These are phyloP conservation scores for Epirrhoe tristata DNA, from an alignment of 2,888 invertebrate species.

Conservation along the genomic window DNA sequence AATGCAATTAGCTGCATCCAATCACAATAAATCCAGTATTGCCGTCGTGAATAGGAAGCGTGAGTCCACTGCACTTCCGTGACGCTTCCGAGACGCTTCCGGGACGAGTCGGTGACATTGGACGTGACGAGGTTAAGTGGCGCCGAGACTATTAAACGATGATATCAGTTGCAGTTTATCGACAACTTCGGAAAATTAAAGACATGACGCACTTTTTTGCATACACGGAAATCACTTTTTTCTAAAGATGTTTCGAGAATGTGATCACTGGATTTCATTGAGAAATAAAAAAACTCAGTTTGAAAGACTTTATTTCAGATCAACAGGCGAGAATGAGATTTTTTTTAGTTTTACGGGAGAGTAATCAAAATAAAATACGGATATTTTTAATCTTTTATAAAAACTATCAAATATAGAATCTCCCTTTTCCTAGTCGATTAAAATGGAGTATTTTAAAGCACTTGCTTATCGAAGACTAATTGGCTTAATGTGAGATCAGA, in stretches of 20 bases:
- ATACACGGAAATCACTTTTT: not conserved
- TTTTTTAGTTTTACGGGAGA: no score
- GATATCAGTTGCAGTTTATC: constrained; percentile 10
- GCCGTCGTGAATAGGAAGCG: constrained; percentile 32
- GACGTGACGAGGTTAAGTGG: constrained; percentile 23
- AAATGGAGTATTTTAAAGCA: no score
- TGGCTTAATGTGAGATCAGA: not conserved
- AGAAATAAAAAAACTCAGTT: no score
- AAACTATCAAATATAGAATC: no score
- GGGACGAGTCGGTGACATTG: constrained; percentile 27
- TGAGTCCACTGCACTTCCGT: constrained; percentile 36
- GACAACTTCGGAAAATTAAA: constrained; percentile 4
- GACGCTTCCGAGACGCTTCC: not conserved
- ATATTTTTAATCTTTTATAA: no score
- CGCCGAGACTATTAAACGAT: constrained; percentile 7
- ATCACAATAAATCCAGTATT: constrained; percentile 39
- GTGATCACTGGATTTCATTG: no score
- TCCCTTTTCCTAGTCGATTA: no score
- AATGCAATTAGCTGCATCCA: constrained; percentile 28
- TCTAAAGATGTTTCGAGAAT: no score
- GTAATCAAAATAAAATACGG: no score
- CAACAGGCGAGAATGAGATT: no score
- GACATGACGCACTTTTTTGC: not conserved
- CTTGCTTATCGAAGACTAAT: no score
- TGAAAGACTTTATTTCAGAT: no score